phyloP scores from a whole-genome alignment of 1,140 invertebrate genomes.

The Oreohelix idahoensis region DNA sequence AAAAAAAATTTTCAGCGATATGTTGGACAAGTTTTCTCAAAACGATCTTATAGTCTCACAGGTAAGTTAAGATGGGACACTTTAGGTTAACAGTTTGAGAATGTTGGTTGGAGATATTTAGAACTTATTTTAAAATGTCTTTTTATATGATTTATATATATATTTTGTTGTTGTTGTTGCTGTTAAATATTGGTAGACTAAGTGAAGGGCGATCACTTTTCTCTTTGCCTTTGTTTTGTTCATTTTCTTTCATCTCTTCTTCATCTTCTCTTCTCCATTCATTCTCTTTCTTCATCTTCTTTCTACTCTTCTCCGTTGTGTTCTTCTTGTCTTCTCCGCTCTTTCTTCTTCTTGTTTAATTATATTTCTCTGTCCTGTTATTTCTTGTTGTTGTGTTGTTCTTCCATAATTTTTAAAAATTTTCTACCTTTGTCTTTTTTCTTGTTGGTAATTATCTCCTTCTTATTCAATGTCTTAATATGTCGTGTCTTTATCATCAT shows the following conservation, averaged over 20 bases:
- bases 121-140: no score
- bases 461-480: no score
- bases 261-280: no score
- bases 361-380: not conserved
- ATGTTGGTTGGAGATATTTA: no score
- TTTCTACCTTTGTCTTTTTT: not conserved
- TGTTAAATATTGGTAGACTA: no score
- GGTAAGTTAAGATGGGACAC: not conserved
- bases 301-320: not conserved
- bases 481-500: no score
- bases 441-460: not conserved
- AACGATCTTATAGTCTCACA: not conserved
- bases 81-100: no score
- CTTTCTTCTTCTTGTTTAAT: not conserved
- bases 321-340: not conserved
- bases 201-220: no score
- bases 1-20: not conserved
- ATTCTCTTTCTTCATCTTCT: not conserved
- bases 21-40: not conserved
- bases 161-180: no score
- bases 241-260: slow-evolving; percentile 1
- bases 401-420: no score
- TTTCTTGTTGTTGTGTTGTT: not conserved
- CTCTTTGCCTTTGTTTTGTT: not conserved
- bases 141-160: no score